Evolutionary conservation across 2,113 vertebrate genomes (phyloP).

Genomic region (Eubucco bourcierii): DNA sequence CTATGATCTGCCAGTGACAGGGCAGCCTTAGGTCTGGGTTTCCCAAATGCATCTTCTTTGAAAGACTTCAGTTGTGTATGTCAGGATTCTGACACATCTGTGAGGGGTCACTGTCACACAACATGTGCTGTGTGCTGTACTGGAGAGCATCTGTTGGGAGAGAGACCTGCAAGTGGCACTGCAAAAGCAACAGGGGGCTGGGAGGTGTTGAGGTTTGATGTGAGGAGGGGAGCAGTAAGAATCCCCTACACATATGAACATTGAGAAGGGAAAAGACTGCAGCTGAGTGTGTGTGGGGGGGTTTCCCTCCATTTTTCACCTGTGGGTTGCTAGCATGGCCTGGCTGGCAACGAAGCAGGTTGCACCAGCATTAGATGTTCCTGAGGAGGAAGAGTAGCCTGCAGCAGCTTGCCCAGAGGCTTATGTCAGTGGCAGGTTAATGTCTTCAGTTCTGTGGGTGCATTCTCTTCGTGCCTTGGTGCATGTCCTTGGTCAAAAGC

Average conservation of each 20-base stretch:
- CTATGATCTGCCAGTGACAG: not conserved
- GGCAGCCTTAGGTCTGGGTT: not conserved
- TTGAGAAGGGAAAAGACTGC: not conserved
- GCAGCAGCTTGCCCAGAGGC: not conserved
- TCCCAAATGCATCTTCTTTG: not conserved
- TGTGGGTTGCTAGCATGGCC: not conserved
- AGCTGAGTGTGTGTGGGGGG: not conserved
- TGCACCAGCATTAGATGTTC: not conserved
- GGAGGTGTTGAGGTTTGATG: not conserved
- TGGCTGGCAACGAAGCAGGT: not conserved
- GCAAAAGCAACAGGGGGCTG: not conserved
- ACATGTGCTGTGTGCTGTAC: not conserved
- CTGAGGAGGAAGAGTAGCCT: not conserved
- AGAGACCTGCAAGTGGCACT: not conserved
- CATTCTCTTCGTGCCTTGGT: not conserved
- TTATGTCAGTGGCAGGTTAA: not conserved
- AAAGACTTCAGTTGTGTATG: not conserved
- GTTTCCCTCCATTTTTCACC: not conserved
- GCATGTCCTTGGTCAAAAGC: not conserved
- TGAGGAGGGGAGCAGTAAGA: not conserved
- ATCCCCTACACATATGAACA: not conserved
- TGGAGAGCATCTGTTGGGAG: not conserved
- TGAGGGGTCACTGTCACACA: not conserved
- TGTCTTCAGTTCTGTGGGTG: not conserved
- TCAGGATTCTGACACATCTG: not conserved